Base-by-base conservation (phyloP, 1,140 invertebrate genomes). In the Drosophila funebris region DNA sequence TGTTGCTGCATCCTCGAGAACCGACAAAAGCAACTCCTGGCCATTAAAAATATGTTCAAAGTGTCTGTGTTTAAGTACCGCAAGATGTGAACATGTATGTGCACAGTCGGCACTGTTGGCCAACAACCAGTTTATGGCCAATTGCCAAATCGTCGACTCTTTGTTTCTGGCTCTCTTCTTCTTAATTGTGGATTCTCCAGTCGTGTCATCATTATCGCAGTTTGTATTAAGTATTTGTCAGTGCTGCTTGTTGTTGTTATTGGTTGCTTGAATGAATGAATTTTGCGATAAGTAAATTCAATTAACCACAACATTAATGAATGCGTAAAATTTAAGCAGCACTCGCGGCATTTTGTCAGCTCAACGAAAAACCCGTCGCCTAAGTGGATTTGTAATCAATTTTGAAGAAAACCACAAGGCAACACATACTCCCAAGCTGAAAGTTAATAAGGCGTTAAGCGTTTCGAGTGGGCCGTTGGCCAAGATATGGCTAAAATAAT, bases 231-330 rank as follows among this genome's bases (percentile, higher is more conserved):
- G 39, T 39, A 62, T 54, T 63, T 48, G 67, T 18, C 44, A 43
- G 36, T 62, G 39, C 8, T 37, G 36, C 27, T 27, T 50, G 44
- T 39, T 48, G 8, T 48, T 60, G 48, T 14, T 52, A 11, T 18
- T 64, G 20, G 60, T 71, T 82, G 78, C 41, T 64, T 71, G 71
- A 85, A 78, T 88, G 83, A 88, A 88, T 88, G 83, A 76, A 77
- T 88, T 83, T 76, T 43, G 64, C 84, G 83, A 88, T 88, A 88
- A 88, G 83, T 88, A 88, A 88, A 88, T 88, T 88, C 83, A 88
- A 88, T 88, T 88, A 88, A 79, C 76, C 83, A 73, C 52, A 88
- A 77, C 78, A 83, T 83, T 83, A 88, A 88, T 88, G 76, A 88
- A 88, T 88, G 83, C 78, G 83, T 88, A 88, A 88, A 88, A 87